These are phyloP conservation scores for Sceloporus tristichus DNA, from an alignment of 2,113 vertebrate species.

Conservation along the genomic window DNA sequence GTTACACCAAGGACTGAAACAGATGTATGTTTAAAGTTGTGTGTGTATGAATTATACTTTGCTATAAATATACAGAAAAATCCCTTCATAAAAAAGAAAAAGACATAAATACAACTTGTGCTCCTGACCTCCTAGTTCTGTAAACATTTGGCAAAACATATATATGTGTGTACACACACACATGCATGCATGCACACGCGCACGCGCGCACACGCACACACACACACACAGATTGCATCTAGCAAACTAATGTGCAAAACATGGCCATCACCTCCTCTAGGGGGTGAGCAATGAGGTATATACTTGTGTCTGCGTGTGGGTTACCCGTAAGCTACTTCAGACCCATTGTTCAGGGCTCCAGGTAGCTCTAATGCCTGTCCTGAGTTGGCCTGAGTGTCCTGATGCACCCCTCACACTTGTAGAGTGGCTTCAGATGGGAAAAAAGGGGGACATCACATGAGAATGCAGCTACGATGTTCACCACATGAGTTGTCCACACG, in stretches of 20 bases:
- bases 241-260: constrained; percentile 15
- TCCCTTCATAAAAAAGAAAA: constrained; percentile 16
- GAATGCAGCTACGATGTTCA: constrained; percentile 49
- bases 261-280: background rate
- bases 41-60: background rate
- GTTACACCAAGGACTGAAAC: background rate
- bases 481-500: constrained; percentile 62
- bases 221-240: constrained; percentile 7
- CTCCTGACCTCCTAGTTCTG: constrained; percentile 17
- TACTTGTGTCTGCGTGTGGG: constrained; percentile 11
- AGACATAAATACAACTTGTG: constrained; percentile 38
- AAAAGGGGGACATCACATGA: constrained; percentile 54
- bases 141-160: constrained; percentile 46
- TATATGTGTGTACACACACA: background rate
- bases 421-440: fast-evolving
- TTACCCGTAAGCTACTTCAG: background rate
- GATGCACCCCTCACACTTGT: background rate
- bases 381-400: background rate
- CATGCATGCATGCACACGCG: background rate
- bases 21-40: constrained; percentile 17
- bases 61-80: constrained; percentile 22
- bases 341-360: fast-evolving
- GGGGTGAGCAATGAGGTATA: constrained; percentile 35
- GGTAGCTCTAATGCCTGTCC: background rate
- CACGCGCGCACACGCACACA: fast-evolving